Evolutionary conservation across 2,797 vertebrate species (phyloP).

Genomic region (Chelmon rostratus): DNA sequence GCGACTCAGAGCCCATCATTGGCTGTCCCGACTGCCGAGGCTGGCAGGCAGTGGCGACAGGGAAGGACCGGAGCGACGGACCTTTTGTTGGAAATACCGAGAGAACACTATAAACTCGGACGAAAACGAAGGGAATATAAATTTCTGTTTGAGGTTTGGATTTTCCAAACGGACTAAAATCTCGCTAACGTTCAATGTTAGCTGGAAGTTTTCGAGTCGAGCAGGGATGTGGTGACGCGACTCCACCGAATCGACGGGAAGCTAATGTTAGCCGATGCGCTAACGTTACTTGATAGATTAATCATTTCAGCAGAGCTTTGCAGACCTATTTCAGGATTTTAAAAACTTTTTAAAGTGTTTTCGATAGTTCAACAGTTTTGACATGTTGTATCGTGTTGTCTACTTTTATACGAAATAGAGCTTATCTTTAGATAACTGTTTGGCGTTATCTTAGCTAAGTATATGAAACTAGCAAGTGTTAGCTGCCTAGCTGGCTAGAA

Average conservation of each 20-base stretch:
- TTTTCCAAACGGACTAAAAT: conserved; percentile 19
- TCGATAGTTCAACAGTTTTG: background rate
- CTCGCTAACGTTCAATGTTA: conserved; percentile 27
- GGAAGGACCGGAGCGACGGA: conserved; percentile 54
- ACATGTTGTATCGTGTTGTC: conserved; percentile 21
- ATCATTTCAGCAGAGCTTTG: conserved; percentile 32
- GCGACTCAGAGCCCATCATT: conserved; percentile 55
- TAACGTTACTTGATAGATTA: conserved; percentile 57
- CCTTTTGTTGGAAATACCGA: conserved; percentile 41
- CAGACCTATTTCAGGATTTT: conserved; percentile 19
- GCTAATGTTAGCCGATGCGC: conserved; percentile 73
- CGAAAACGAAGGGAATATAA: conserved; percentile 24
- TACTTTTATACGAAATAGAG: conserved; percentile 46
- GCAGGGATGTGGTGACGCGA: conserved; percentile 82
- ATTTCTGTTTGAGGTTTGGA: conserved; percentile 21
- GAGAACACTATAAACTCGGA: conserved; percentile 6
- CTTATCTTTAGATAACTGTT: background rate
- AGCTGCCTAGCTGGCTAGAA: conserved; percentile 77
- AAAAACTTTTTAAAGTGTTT: background rate
- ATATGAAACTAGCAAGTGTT: conserved; percentile 60
- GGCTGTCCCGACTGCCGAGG: conserved; percentile 76
- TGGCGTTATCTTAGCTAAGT: conserved; percentile 43
- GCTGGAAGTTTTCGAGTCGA: conserved; percentile 67
- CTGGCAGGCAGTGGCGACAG: conserved; percentile 76
- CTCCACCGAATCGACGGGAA: conserved; percentile 66